Conservation (phyloP, 2,797 vertebrate species). For the Premnoplex brunnescens region DNA sequence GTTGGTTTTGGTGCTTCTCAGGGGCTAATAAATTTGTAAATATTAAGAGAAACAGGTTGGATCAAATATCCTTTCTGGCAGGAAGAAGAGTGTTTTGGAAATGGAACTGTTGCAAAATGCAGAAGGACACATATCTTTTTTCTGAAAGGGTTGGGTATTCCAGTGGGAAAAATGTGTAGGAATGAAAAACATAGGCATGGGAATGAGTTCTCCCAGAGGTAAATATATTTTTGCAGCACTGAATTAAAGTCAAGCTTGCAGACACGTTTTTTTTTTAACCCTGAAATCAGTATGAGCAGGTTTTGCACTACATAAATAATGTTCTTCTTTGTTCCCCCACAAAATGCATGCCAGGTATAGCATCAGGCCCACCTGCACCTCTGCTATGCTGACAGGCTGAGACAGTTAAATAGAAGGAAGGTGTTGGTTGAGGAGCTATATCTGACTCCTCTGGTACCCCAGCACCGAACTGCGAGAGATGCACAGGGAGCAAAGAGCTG, state of each 20-base stretch:
- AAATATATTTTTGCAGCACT: neutral
- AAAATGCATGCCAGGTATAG: neutral
- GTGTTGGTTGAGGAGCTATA: neutral
- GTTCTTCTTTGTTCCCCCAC: neutral
- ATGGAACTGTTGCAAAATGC: neutral
- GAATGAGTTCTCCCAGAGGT: neutral
- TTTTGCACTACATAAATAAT: neutral
- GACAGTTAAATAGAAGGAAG: neutral
- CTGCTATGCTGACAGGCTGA: neutral
- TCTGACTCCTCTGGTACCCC: neutral
- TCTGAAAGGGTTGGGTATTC: neutral
- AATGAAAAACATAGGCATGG: neutral
- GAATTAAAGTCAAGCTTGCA: neutral
- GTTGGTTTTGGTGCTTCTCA: neutral
- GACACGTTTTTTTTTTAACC: neutral
- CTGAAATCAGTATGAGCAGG: neutral
- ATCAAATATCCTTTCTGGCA: neutral
- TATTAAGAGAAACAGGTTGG: neutral
- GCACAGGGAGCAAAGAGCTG: neutral
- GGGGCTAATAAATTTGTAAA: neutral
- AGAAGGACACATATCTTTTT: neutral
- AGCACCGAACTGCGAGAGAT: neutral
- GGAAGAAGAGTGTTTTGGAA: neutral
- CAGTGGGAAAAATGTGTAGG: neutral
- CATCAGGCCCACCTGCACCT: neutral